A percentile compares a stretch with the other conserved stretches of the same genome.
Evolutionary conservation across 1,140 invertebrate species (phyloP).

Genomic region (Proctacanthus coquilletti): DNA sequence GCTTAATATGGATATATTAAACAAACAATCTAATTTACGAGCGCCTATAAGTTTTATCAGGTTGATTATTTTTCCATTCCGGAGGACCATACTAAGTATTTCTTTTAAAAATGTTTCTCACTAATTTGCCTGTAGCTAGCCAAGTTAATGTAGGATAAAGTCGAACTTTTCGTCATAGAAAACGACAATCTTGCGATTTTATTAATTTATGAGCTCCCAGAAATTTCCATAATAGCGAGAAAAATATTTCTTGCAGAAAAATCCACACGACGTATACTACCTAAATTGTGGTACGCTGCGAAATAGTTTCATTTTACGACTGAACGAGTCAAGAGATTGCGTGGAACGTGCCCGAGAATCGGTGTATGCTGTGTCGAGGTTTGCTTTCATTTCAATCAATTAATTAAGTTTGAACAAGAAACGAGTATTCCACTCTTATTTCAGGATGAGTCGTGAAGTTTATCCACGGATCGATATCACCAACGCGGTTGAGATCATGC

Average conservation of each 20-base stretch:
- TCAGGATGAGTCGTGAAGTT: conserved; percentile 25
- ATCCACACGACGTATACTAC: conserved; percentile 24
- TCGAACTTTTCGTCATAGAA: too few species aligned
- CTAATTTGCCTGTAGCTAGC: too few species aligned
- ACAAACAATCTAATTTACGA: too few species aligned
- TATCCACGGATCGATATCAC: conserved; percentile 26
- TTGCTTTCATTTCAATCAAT: conserved; percentile 1
- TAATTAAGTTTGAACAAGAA: background rate
- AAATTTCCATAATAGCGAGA: too few species aligned
- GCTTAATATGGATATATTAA: too few species aligned
- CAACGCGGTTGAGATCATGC: conserved; percentile 19
- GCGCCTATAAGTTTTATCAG: too few species aligned
- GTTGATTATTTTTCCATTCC: too few species aligned
- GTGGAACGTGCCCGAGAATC: conserved; percentile 27
- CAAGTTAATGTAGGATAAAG: too few species aligned
- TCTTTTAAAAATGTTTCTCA: too few species aligned
- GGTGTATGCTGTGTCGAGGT: conserved; percentile 22
- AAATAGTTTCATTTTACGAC: conserved; percentile 26
- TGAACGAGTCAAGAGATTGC: conserved; percentile 27
- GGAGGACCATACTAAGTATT: too few species aligned
- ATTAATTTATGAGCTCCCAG: too few species aligned
- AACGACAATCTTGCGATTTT: too few species aligned
- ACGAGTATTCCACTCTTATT: background rate
- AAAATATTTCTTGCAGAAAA: conserved; percentile 14
- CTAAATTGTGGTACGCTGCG: conserved; percentile 26